Evolutionary conservation across 2,797 vertebrate species (phyloP), one percentile per base, ranked within the genome.

Genomic region (Enteromius mattozi): DNA sequence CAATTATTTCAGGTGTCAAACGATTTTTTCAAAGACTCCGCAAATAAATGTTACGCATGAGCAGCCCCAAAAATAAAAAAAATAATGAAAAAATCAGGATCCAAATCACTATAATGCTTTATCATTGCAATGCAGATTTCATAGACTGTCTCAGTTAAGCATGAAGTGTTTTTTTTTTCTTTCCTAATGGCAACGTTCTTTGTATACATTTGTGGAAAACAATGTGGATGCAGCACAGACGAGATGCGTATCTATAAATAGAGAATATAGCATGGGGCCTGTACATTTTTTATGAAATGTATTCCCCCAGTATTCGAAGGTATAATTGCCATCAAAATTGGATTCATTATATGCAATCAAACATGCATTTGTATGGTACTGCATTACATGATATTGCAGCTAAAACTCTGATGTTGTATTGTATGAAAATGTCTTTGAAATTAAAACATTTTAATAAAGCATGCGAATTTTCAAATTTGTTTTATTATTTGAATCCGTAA

Each of bases 1-100:
- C 27, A 51, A 84, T 63, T 83, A 86, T 86, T 88, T 80, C 65
- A 86, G 30, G 72, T 70, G 70, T 78, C 56, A 86, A 77, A 81
- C 61, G 21, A 80, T 80, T 83, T 78, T 72, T 54, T 40, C 21
- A 51, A 80, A 76, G 21, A 79, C 42, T 42, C 24, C 66, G 14
- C 59, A 51, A 68, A 68, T 45, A 61, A 35, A 59, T 45, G 33
- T 14, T 70, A 72, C 1, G 1, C 42, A 69, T 85, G 14, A 72
- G 17, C 27, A 30, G 24, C 45, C 6, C 65, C 59, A 35, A 83
- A 75, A 85, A 33, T 74, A 21, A 17, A 51, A 35, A 83, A 75
- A 85, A 33, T 74, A 21, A 17, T 72, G 65, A 42, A 33, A 79
- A 76, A 47, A 13, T 9, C 37, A 79, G 21, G 42, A 37, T 40